phyloP scores from a whole-genome alignment of 2,888 invertebrate species.

The Melangyna quadrimaculata region DNA sequence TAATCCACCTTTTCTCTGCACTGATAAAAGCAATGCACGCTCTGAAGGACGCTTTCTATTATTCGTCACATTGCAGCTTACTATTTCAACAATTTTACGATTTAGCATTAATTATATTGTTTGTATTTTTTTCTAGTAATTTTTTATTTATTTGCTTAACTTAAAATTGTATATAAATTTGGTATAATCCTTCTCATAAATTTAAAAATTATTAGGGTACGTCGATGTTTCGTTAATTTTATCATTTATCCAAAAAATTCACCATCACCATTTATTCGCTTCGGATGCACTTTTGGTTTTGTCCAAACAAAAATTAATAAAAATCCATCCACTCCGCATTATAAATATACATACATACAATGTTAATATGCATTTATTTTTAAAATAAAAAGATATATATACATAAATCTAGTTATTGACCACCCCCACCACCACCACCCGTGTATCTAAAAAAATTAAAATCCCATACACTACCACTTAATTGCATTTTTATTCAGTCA shows the following conservation, averaged over 20 bases:
- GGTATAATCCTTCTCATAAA: constrained; percentile 18
- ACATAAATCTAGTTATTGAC: background rate
- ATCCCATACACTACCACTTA: constrained; percentile 52
- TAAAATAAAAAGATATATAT: background rate
- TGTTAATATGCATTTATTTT: constrained; percentile 25
- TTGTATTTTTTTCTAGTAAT: background rate
- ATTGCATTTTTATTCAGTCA: constrained; percentile 54
- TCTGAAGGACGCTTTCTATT: too few species aligned
- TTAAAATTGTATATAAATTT: constrained; percentile 14
- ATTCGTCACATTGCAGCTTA: too few species aligned
- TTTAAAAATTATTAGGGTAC: constrained; percentile 9
- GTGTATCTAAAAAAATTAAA: constrained; percentile 40
- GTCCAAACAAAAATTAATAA: background rate
- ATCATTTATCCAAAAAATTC: constrained; percentile 42
- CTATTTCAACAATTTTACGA: too few species aligned
- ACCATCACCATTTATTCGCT: constrained; percentile 25
- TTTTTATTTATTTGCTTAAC: background rate
- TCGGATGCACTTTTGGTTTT: constrained; percentile 63
- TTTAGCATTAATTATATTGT: background rate
- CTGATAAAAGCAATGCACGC: too few species aligned
- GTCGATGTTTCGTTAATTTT: constrained; percentile 38
- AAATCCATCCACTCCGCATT: constrained; percentile 36
- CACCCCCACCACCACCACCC: constrained; percentile 18
- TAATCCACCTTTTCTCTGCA: too few species aligned
- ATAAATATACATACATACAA: constrained; percentile 1